phyloP scores from a whole-genome alignment of 2,888 invertebrate genomes.

The Patella caerulea region DNA sequence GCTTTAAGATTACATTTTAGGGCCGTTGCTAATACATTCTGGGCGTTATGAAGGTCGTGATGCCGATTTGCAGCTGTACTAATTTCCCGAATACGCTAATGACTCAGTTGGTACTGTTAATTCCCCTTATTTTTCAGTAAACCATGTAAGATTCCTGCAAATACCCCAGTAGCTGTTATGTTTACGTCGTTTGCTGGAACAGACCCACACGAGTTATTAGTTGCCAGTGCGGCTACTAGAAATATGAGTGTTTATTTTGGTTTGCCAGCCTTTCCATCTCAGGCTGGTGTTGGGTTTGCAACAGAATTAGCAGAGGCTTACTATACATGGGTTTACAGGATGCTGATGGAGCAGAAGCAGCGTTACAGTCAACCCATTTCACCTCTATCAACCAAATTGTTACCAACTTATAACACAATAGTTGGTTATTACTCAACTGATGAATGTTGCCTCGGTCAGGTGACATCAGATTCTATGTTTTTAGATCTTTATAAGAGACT shows the following conservation, averaged over 20 bases:
- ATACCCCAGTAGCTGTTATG: constrained; percentile 50
- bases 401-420: constrained; percentile 33
- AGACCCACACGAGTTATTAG: constrained; percentile 53
- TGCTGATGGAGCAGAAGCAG: constrained; percentile 46
- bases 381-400: not conserved
- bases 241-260: constrained; percentile 59
- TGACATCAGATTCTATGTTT: constrained; percentile 18
- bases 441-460: constrained; percentile 32
- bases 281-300: constrained; percentile 19
- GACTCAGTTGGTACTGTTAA: too few relatives aligned
- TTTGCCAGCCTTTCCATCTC: constrained; percentile 45
- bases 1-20: too few relatives aligned
- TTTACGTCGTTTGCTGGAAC: constrained; percentile 54
- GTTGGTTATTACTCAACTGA: constrained; percentile 43
- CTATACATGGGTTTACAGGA: constrained; percentile 41
- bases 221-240: constrained; percentile 43
- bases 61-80: too few relatives aligned
- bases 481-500: constrained; percentile 31
- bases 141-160: constrained; percentile 41
- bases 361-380: constrained; percentile 31
- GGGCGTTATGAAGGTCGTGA: too few relatives aligned
- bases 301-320: constrained; percentile 39
- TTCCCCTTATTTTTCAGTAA: constrained; percentile 26
- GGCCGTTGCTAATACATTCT: too few relatives aligned
- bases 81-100: too few relatives aligned